Evolutionary conservation across 2,113 vertebrate genomes (phyloP), one percentile per base, ranked within the genome.

Genomic region (Dasypus novemcinctus): DNA sequence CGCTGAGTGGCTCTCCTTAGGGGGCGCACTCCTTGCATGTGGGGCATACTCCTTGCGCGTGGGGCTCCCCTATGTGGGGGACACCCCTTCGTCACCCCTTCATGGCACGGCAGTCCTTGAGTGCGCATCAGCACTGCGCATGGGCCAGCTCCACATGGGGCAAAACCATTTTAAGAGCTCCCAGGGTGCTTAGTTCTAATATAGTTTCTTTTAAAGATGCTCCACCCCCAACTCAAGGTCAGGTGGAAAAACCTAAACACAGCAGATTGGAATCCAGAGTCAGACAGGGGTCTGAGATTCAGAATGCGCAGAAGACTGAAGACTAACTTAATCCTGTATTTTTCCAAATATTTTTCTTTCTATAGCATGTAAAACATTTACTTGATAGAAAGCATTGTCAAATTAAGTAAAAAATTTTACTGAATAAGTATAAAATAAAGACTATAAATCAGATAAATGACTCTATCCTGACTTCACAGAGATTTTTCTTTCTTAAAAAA

Each of bases 341-440:
- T 57, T 68, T 68, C 64, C 1, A 29, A 52, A 46, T 75, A 46
- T 79, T 64, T 94, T 85, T 33, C 14, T 61, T 89, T 83, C 43
- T 43, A 25, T 33, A 59, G 43, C 21, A 86, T 41, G 43, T 76
- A 83, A 71, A 69, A 80, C 43, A 66, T 52, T 33, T 36, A 20
- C 43, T 7, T 33, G 78, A 92, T 79, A 49, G 88, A 95, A 92
- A 43, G 21, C 41, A 82, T 18, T 52, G 7, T 41, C 52, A 76
- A 90, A 84, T 54, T 52, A 90, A 92, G 27, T 61, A 66, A 29
- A 76, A 68, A 2, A 61, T 1, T 38, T 92, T 41, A 79, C 75
- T 33, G 72, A 90, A 61, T 64, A 93, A 87, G 75, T 63, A 75
- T 36, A 83, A 92, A 97, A 95, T 97, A 72, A 88, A 96, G 69